Evolutionary conservation across 2,888 invertebrate species (phyloP), one percentile per base, ranked within the genome.

Genomic region (Xanthorhoe designata): DNA sequence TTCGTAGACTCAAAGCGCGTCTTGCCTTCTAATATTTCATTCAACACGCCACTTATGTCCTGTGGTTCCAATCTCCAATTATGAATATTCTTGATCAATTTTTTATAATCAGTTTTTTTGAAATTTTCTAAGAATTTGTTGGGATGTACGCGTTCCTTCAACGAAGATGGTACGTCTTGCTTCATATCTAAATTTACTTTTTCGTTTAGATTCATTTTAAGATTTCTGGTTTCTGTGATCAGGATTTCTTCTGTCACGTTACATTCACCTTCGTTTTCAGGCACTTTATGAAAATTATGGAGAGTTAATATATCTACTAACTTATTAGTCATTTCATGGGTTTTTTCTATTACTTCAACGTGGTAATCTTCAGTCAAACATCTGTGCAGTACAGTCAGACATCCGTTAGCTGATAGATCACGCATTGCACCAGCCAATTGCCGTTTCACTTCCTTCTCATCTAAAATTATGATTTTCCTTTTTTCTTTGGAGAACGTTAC

Each of bases 401-500:
- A 96, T 0, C 95, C 95, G 61, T 94, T 94, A n/a, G 90, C 86
- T 4, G 95, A 95, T 45, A 96, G 80, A 71, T 95, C 94, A 1
- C 94, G 90, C 56, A 96, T 83, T 1, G 95, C 94, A 78, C 94
- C 95, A 18, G 92, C 89, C 4, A 96, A 86, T 54, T 96, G 90
- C 58, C 87, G 90, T 70, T 91, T 87, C 50, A 95, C 94, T 85
- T 96, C 96, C 2, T 82, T 85, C 54, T 95, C 94, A 10, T 95
- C 95, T 49, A 97, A 83, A 0, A 94, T 94, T 2, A 96, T 94
- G 53, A 96, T 97, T 86, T 96, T 96, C 68, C 95, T 94, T 55
- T 95, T 94, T 74, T 96, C 96, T 78, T 95, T 96, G 0, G 96
- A 96, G 80, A 97, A 97, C 0, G 96, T 96, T 0, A 96, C 95